These are phyloP conservation scores for Craseonycteris thonglongyai DNA, from an alignment of 2,113 vertebrate genomes.

Conservation along the genomic window DNA sequence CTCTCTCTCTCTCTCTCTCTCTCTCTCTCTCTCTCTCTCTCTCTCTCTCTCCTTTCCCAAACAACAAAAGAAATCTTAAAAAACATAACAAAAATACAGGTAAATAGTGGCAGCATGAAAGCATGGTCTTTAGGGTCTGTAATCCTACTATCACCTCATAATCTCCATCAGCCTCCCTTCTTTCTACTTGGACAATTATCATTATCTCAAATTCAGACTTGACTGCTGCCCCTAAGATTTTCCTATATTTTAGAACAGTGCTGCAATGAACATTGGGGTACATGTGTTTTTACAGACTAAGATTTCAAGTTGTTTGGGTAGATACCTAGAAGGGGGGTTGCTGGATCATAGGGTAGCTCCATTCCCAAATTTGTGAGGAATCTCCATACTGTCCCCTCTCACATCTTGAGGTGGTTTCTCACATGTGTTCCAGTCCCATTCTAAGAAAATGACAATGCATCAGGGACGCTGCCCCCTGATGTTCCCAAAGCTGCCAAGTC, in stretches of 20 bases:
- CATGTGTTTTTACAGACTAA: too few relatives aligned
- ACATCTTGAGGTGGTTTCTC: neutral
- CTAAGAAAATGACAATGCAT: neutral
- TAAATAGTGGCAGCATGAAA: neutral
- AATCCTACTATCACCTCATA: too few relatives aligned
- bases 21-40: too few relatives aligned
- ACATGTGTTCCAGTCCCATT: neutral
- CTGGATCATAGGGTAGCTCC: too few relatives aligned
- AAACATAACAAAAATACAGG: constrained; percentile 76
- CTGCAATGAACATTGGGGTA: too few relatives aligned
- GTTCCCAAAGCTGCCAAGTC: neutral
- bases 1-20: too few relatives aligned
- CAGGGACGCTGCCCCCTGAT: neutral
- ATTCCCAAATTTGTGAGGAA: too few relatives aligned
- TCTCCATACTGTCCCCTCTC: neutral
- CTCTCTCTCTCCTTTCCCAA: too few relatives aligned
- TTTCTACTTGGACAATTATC: neutral
- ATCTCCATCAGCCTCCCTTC: neutral
- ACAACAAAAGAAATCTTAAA: too few relatives aligned
- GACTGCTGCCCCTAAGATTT: neutral
- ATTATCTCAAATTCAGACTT: neutral
- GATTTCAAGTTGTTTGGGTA: too few relatives aligned
- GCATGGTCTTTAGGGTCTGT: neutral
- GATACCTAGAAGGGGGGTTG: too few relatives aligned
- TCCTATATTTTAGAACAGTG: neutral